Percentiles rank a stretch among this genome's conserved stretches.
phyloP scores from a whole-genome alignment of 2,797 vertebrate genomes.

The Alauda arvensis region DNA sequence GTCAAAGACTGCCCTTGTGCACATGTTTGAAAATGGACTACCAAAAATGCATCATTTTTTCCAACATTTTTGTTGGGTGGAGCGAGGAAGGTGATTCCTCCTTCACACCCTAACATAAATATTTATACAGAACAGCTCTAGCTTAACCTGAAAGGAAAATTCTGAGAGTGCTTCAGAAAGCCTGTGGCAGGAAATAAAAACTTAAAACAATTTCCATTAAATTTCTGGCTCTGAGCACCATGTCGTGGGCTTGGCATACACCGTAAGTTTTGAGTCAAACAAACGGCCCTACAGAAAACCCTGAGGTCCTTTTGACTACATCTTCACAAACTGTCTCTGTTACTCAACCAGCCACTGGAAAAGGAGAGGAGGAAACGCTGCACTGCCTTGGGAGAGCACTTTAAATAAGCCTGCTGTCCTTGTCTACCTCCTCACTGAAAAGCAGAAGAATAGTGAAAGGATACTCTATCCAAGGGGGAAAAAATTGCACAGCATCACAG shows the following conservation, averaged over 20 bases:
- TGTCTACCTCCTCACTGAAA: not conserved
- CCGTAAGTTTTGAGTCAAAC: not conserved
- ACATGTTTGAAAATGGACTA: conserved; percentile 39
- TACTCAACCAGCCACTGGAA: not conserved
- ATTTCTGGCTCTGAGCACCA: conserved; percentile 13
- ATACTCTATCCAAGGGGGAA: not conserved
- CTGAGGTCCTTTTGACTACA: not conserved
- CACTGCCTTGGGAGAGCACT: not conserved
- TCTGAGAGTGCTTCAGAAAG: conserved; percentile 50
- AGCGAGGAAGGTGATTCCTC: conserved; percentile 32
- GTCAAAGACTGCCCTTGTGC: conserved; percentile 52
- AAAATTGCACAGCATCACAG: not conserved
- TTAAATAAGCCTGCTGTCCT: conserved; percentile 44
- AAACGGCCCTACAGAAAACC: conserved; percentile 36
- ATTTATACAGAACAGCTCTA: conserved; percentile 47
- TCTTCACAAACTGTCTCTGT: conserved; percentile 58
- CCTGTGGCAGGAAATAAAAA: conserved; percentile 49
- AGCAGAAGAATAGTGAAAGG: conserved; percentile 35
- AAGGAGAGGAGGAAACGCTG: conserved; percentile 35
- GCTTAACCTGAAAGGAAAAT: conserved; percentile 42
- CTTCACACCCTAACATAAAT: conserved; percentile 53
- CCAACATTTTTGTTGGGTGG: conserved; percentile 55
- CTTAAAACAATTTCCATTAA: conserved; percentile 60
- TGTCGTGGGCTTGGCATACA: conserved; percentile 11
- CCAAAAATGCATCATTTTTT: conserved; percentile 51